These are phyloP conservation scores for Vicugna pacos DNA, from an alignment of 2,113 vertebrate genomes.

Conservation along the genomic window DNA sequence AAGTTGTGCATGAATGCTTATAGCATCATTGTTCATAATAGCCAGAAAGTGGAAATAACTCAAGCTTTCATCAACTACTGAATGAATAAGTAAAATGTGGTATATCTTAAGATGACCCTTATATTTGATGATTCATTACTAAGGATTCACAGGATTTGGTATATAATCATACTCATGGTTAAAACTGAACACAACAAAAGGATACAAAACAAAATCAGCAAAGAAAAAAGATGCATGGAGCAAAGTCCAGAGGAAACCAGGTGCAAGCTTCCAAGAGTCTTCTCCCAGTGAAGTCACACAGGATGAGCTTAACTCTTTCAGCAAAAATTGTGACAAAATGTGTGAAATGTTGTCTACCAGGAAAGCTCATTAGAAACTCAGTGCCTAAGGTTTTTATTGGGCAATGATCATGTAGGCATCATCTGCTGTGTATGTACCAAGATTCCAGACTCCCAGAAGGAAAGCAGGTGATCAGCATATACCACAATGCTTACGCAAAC, in stretches of 20 bases:
- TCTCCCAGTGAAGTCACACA: too few species aligned
- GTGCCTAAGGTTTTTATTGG: background rate
- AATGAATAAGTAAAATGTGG: too few species aligned
- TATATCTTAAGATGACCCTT: too few species aligned
- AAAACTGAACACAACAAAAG: background rate
- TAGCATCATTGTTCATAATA: too few species aligned
- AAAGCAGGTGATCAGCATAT: background rate
- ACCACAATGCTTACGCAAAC: background rate
- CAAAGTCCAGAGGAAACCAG: background rate
- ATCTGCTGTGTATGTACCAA: background rate
- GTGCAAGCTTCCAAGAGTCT: background rate
- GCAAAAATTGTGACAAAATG: background rate
- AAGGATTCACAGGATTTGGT: too few species aligned
- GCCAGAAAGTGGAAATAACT: too few species aligned
- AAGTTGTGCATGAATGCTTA: background rate
- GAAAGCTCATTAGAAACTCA: background rate
- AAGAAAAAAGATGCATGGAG: background rate
- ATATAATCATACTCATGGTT: too few species aligned
- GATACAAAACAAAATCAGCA: background rate
- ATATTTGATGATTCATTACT: too few species aligned
- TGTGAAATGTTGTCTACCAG: background rate
- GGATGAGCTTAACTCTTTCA: background rate
- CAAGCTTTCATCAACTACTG: too few species aligned
- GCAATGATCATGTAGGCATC: background rate
- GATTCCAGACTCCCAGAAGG: background rate